These are phyloP conservation scores for Ictalurus punctatus DNA, from an alignment of 2,113 vertebrate genomes.

Conservation along the genomic window DNA sequence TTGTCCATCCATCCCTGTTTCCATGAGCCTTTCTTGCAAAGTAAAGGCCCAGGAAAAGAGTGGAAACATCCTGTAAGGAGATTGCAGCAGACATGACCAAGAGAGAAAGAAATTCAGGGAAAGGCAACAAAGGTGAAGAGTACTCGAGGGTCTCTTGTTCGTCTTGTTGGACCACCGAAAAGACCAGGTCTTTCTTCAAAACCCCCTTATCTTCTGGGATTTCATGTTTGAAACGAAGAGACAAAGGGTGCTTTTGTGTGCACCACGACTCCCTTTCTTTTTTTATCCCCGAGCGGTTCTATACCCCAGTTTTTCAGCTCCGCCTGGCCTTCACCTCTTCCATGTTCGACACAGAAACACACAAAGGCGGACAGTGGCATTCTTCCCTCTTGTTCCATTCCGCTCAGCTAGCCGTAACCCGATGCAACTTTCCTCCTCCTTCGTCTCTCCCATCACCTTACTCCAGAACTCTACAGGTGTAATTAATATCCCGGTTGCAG, in stretches of 20 bases:
- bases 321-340: conserved; percentile 44
- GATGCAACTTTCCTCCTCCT: conserved; percentile 33
- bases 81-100: conserved; percentile 31
- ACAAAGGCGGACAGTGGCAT: conserved; percentile 55
- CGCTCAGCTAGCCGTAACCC: conserved; percentile 41
- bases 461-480: conserved; percentile 69
- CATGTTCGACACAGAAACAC: conserved; percentile 51
- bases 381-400: conserved; percentile 17
- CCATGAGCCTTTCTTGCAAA: background rate
- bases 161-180: conserved; percentile 47
- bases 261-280: conserved; percentile 16
- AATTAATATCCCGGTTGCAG: conserved; percentile 71
- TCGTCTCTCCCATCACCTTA: background rate
- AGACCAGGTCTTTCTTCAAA: background rate
- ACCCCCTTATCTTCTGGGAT: conserved; percentile 60
- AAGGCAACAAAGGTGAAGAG: background rate
- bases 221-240: conserved; percentile 53
- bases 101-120: background rate
- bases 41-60: background rate
- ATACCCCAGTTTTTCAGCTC: conserved; percentile 58
- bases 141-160: conserved; percentile 35
- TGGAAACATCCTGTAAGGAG: background rate
- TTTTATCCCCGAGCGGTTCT: conserved; percentile 24
- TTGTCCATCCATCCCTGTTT: conserved; percentile 2
- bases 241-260: conserved; percentile 62